These are phyloP conservation scores for Mastomys natalensis DNA, from an alignment of 2,113 vertebrate genomes.

Conservation along the genomic window DNA sequence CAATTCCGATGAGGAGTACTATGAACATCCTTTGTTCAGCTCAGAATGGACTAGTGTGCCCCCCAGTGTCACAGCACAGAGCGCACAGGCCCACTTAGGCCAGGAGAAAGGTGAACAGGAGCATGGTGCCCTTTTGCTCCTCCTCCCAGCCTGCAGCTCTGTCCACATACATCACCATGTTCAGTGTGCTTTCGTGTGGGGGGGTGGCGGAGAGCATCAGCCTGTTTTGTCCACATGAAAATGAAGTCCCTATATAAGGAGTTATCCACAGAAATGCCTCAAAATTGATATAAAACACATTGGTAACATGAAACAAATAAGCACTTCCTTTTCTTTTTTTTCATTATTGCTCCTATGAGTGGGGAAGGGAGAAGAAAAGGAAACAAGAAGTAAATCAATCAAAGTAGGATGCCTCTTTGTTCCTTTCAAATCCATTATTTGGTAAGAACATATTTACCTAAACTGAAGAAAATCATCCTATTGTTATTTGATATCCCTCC, in stretches of 20 bases:
- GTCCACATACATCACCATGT: slow-evolving; percentile 66
- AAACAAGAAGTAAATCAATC: background rate
- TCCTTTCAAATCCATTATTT: background rate
- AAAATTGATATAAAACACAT: background rate
- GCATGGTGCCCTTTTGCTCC: slow-evolving; percentile 92
- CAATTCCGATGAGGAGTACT: slow-evolving; percentile 96
- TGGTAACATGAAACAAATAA: background rate
- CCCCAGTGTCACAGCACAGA: slow-evolving; percentile 91
- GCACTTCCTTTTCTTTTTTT: background rate
- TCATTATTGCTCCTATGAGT: background rate
- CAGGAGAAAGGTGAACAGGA: slow-evolving; percentile 95
- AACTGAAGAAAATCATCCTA: background rate
- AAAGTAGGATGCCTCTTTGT: background rate
- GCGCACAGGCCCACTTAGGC: slow-evolving; percentile 91
- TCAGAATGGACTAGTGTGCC: slow-evolving; percentile 92
- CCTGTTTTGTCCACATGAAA: slow-evolving; percentile 79
- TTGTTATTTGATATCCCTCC: background rate
- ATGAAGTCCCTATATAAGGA: slow-evolving; percentile 60
- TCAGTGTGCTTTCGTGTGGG: slow-evolving; percentile 21
- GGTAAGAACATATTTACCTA: background rate
- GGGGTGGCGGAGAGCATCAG: slow-evolving; percentile 7
- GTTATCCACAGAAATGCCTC: background rate
- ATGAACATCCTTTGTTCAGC: slow-evolving; percentile 97
- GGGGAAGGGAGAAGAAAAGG: background rate
- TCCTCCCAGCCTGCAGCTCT: slow-evolving; percentile 75